Base-by-base conservation (phyloP, 2,888 invertebrate species). In the Drosophila planitibia region DNA sequence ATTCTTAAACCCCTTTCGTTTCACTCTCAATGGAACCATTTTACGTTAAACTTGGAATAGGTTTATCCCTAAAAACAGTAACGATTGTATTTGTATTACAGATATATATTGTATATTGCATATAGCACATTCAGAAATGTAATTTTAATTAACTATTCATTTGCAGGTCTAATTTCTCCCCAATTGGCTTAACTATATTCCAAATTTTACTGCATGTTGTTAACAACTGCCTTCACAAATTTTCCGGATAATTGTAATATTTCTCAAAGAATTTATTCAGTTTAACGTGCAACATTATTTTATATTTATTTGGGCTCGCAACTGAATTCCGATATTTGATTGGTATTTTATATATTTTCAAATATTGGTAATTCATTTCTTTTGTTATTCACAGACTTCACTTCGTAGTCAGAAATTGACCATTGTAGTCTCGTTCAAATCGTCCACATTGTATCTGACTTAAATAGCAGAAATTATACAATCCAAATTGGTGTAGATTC, bases 371-470 rank as follows among this genome's bases (percentile, higher is more conserved):
- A 1, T 7, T 14, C 6, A 7, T 14, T 47, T 47, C 10, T 22
- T 12, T 39, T n/a, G 1, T n/a, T 39, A n/a, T 39, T 6, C 9
- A 49, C 22, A 16, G 14, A 47, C 3, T 16, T 4, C 0, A 47
- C 16, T 22, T 25, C 25, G 14, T 14, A 7, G 6, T 14, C 22
- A 7, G 1, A 19, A 14, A 60, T 62, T 32, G n/a, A 86, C 84
- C 72, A 66, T 67, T 7, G 74, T 64, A 0, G 25, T 55, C 0
- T 75, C 74, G 9, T 62, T 67, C 7, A 47, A 1, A 0, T 28
- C 49, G 25, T 25, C 1, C 12, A 12, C 0, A 32, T n/a, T 30
- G 1, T 44, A 4, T 37, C 1, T 6, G 7, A 7, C 33, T 49
- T 64, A 53, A 64, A 75, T 70, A 52, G 53, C 25, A 0, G 3